Evolutionary conservation across 2,888 invertebrate genomes (phyloP).

Genomic region (Orthosia gracilis): DNA sequence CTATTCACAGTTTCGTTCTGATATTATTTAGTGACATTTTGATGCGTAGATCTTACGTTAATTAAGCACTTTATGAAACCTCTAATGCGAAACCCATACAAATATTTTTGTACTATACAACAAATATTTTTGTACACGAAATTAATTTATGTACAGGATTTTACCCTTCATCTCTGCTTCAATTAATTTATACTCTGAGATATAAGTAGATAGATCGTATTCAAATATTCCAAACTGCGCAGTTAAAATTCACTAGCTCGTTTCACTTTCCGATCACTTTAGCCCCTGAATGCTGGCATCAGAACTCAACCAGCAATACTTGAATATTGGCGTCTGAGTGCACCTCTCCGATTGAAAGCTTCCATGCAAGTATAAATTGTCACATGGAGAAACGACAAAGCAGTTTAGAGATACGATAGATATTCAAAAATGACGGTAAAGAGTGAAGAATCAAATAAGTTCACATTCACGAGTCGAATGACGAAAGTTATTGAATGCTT

Average conservation of each 20-base stretch:
- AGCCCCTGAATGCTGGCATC: neutral
- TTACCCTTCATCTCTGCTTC: neutral
- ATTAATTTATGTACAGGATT: neutral
- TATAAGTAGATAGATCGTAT: too few species aligned
- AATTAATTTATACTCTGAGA: neutral
- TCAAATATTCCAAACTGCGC: neutral
- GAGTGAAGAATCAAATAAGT: neutral
- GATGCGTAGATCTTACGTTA: too few species aligned
- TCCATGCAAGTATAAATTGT: slow-evolving; percentile 2
- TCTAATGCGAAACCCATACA: too few species aligned
- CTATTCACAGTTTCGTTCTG: neutral
- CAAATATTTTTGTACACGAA: neutral
- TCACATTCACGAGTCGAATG: neutral
- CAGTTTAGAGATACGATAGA: neutral
- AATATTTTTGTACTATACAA: neutral
- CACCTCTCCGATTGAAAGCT: slow-evolving; percentile 13
- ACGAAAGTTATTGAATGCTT: slow-evolving; percentile 1
- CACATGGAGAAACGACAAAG: neutral
- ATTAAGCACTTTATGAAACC: neutral
- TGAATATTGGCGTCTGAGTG: slow-evolving; percentile 2
- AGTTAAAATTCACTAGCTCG: neutral
- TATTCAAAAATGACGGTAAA: slow-evolving; percentile 1
- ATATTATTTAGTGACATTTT: neutral
- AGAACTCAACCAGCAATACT: neutral
- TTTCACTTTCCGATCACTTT: neutral